Percentiles rank a stretch among this genome's conserved stretches.
phyloP scores from a whole-genome alignment of 1,140 invertebrate genomes.

The Magallana gigas region DNA sequence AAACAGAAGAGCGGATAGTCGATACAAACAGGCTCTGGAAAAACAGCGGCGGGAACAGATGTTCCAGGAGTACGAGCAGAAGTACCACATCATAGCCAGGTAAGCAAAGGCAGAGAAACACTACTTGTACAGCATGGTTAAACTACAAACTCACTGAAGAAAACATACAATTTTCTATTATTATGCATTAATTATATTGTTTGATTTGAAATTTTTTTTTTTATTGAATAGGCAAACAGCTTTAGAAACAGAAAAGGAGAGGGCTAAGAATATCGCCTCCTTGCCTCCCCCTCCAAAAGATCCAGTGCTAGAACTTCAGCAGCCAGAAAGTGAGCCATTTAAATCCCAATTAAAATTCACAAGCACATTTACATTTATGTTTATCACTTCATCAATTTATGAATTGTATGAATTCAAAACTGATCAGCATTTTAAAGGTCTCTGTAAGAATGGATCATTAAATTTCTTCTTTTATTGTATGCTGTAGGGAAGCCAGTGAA shows the following conservation, averaged over 20 bases:
- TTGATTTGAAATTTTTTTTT: not conserved
- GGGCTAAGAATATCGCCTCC: slow-evolving; percentile 72
- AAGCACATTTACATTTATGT: not conserved
- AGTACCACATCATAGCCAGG: slow-evolving; percentile 72
- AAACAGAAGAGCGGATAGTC: slow-evolving; percentile 59
- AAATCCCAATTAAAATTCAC: not conserved
- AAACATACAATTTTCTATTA: no score
- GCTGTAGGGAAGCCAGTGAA: slow-evolving; percentile 64
- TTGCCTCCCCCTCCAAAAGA: slow-evolving; percentile 73
- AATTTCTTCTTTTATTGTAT: not conserved
- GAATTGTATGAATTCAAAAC: not conserved
- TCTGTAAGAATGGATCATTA: not conserved
- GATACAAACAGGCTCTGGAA: slow-evolving; percentile 65
- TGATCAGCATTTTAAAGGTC: not conserved
- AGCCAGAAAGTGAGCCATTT: slow-evolving; percentile 56
- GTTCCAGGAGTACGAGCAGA: slow-evolving; percentile 66
- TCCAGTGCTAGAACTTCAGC: slow-evolving; percentile 56
- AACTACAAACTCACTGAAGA: no score
- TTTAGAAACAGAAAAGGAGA: slow-evolving; percentile 69
- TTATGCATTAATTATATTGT: not conserved
- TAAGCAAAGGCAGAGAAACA: slow-evolving; percentile 39
- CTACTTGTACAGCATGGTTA: no score
- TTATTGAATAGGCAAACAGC: slow-evolving; percentile 69
- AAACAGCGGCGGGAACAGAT: slow-evolving; percentile 63
- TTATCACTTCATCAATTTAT: not conserved